Conservation (phyloP, 2,113 vertebrate species). For the Eublepharis macularius region DNA sequence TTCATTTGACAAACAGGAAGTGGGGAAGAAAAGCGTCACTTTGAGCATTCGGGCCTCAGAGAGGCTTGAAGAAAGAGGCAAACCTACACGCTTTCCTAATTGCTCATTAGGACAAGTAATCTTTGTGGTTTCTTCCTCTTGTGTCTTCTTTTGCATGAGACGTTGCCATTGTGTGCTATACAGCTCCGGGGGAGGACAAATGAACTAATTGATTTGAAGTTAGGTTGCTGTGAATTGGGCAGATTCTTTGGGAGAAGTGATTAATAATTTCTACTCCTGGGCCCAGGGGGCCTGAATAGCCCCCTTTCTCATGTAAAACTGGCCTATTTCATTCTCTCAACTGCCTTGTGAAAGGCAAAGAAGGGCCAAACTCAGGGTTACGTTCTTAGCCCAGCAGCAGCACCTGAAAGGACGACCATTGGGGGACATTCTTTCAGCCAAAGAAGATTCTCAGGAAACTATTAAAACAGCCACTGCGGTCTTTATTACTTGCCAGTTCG, state of each 20-base stretch:
- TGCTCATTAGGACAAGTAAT: conserved; percentile 77
- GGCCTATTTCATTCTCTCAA: conserved; percentile 64
- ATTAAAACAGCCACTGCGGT: conserved; percentile 32
- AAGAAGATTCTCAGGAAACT: conserved; percentile 41
- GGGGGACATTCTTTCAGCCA: conserved; percentile 34
- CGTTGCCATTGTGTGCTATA: conserved; percentile 70
- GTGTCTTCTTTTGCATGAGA: conserved; percentile 71
- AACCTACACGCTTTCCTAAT: conserved; percentile 73
- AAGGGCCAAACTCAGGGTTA: not conserved
- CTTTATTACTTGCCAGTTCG: not conserved
- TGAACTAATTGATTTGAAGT: conserved; percentile 75
- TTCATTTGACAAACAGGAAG: conserved; percentile 77
- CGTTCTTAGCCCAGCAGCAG: not conserved
- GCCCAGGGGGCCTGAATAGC: conserved; percentile 41
- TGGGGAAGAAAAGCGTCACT: conserved; percentile 72
- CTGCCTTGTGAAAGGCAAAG: not conserved
- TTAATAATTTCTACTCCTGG: conserved; percentile 75
- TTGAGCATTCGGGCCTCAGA: conserved; percentile 67
- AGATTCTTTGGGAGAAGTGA: conserved; percentile 70
- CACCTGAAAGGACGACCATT: conserved; percentile 2
- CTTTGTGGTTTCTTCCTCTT: conserved; percentile 66
- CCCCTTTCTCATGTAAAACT: conserved; percentile 73
- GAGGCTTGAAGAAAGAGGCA: conserved; percentile 69
- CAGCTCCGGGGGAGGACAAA: conserved; percentile 73
- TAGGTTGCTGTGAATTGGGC: conserved; percentile 66